Conservation (phyloP, 2,888 invertebrate genomes). For the Idaea straminata region DNA sequence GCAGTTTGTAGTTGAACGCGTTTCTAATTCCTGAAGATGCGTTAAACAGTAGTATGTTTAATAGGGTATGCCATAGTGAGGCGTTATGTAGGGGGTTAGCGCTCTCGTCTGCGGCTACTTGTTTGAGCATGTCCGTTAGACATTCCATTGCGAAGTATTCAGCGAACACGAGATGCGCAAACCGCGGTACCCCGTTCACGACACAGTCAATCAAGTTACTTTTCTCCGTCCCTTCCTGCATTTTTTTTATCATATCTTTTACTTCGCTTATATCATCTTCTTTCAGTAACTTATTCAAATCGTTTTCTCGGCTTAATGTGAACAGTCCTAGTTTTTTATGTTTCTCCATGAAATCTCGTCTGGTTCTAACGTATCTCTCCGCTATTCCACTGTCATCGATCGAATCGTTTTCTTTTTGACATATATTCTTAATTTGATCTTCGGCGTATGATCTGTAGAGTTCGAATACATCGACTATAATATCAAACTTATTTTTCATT, state of each 20-base stretch:
- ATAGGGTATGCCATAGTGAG: constrained; percentile 34
- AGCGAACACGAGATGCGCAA: constrained; percentile 40
- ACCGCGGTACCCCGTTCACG: constrained; percentile 37
- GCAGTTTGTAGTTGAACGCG: constrained; percentile 42
- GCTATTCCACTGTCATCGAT: constrained; percentile 20
- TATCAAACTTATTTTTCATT: constrained; percentile 28
- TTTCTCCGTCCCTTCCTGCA: constrained; percentile 36
- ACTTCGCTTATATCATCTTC: constrained; percentile 34
- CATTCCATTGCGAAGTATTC: constrained; percentile 42
- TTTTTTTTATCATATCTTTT: constrained; percentile 30
- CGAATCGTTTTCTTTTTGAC: constrained; percentile 20
- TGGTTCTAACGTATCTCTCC: constrained; percentile 8
- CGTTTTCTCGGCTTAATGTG: constrained; percentile 37
- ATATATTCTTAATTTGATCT: constrained; percentile 33
- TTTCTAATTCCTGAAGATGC: constrained; percentile 34
- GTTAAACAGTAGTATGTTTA: constrained; percentile 33
- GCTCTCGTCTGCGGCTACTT: background rate
- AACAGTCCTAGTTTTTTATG: constrained; percentile 42
- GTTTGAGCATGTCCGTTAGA: constrained; percentile 28
- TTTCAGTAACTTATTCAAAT: constrained; percentile 34
- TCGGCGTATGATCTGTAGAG: constrained; percentile 37
- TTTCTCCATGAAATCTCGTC: constrained; percentile 30
- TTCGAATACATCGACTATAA: constrained; percentile 31
- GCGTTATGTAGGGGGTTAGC: constrained; percentile 16
- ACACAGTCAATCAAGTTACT: constrained; percentile 34